Conservation (phyloP, 2,888 invertebrate species). For the Andrena bicolor region DNA sequence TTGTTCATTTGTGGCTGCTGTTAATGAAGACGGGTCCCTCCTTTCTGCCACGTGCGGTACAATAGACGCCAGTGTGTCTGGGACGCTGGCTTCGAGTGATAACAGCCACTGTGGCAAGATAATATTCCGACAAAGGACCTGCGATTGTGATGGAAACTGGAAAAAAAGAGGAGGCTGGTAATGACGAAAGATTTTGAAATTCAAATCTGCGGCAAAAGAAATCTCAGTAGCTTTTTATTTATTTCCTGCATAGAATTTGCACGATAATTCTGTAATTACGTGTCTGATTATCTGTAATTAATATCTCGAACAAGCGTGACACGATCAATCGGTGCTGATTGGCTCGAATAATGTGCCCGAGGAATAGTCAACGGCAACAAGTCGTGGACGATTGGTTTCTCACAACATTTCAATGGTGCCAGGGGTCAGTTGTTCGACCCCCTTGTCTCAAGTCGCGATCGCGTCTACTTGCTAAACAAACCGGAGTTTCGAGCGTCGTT, state of each 20-base stretch:
- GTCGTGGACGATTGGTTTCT: constrained; percentile 2
- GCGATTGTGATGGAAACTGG: background rate
- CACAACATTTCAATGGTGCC: background rate
- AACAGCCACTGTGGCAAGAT: constrained; percentile 5
- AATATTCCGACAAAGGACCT: background rate
- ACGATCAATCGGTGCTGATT: no score
- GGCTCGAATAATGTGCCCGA: background rate
- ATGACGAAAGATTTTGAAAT: background rate
- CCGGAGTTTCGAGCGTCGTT: background rate
- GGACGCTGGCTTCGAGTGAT: background rate
- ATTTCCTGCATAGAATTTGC: no score
- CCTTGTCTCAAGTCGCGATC: constrained; percentile 11
- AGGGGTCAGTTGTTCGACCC: constrained; percentile 46
- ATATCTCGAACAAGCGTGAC: no score
- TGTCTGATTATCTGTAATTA: no score
- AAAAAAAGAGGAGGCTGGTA: background rate
- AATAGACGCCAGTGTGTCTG: background rate
- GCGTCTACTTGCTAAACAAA: constrained; percentile 53
- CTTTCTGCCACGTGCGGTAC: constrained; percentile 10
- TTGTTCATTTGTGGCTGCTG: background rate
- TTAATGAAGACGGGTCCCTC: background rate
- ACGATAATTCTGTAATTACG: no score
- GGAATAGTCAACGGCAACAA: background rate
- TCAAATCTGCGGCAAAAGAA: no score
- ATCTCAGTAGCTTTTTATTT: no score